Evolutionary conservation across 2,888 invertebrate genomes (phyloP), one percentile per base, ranked within the genome.

Genomic region (Idaea dimidiata): DNA sequence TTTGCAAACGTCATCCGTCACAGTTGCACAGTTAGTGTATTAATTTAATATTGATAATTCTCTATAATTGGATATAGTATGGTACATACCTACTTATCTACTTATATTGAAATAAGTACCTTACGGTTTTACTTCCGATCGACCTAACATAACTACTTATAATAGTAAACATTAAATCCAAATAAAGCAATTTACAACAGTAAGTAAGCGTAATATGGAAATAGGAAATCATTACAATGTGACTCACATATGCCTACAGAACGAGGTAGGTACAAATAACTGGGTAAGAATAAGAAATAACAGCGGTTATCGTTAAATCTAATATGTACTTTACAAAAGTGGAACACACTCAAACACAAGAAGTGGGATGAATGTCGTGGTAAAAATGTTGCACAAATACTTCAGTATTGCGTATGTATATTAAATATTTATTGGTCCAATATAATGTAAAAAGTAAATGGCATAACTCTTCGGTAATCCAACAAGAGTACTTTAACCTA

Each of bases 161-260:
- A 43, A 43, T 33, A 62, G 57, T 63, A 62, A 62, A 54, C 60
- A 61, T 63, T 61, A 61, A 18, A 14, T 57, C 55, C 63, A 67
- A 64, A 63, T 60, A 63, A 58, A 60, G 58, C n/a, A 57, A 62
- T 57, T 59, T 59, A 53, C 32, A 58, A 53, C 58, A 59, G 17
- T 8, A 59, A 59, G 17, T 56, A 16, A 62, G 43, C 43, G 54
- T 43, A 43, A 43, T 43, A 43, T 43, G 43, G 43, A 70, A 66
- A 58, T 66, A 71, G 69, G 67, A 63, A 66, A 70, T 57, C 24
- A 58, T 68, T 66, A 64, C 68, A 70, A 67, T 65, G 63, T 67
- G 63, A 68, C 61, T 71, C 67, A 66, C 43, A 17, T 56, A 65
- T 66, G 32, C 59, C 60, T 32, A 60, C 54, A 54, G 62, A 60